Base-by-base conservation (phyloP, 2,888 invertebrate species). In the Sylvicola fuscatus region DNA sequence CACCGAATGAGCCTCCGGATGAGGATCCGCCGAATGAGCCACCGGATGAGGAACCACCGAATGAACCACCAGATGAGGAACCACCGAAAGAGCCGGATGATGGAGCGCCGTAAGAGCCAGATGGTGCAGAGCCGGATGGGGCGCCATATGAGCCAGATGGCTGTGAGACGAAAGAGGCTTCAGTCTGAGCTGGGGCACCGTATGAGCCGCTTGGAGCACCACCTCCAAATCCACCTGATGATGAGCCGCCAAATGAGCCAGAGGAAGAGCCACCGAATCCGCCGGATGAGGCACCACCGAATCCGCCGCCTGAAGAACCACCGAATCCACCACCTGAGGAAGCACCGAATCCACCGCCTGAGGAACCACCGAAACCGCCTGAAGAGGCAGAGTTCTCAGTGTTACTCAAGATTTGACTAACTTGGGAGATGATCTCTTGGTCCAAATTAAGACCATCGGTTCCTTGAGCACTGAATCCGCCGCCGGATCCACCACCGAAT, bases 381-480 rank as follows among this genome's bases (percentile, higher is more conserved):
- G 68, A 71, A 11, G 77, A 21, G 21, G 5, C 21, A 21, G 21
- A 6, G 21, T 8, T 63, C 56, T 84, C 84, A 61, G 83, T 83
- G 51, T 73, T 79, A 47, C 84, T 68, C 44, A 84, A 70, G 60
- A 84, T 82, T 57, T 82, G 79, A 48, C 82, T 74, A 51, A 84
- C 73, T 60, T 83, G 80, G 51, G 84, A 83, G 43, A 84, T 68
- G 45, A 84, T 71, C 43, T 73, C 73, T 27, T 68, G 65, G 61
- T 84, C 83, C 45, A 84, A 81, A 58, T 77, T 70, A 49, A 79
- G 79, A 42, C 84, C 84, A 55, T 84, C 84, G 47, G 70, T 77
- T 47, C 81, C 80, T 56, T 79, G 78, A 62, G 70, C 72, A 45
- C 83, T 83, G 45, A 73, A 70, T 46, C 78, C 71, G 37, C 81